These are phyloP conservation scores for Drosophila saltans DNA, from an alignment of 1,140 invertebrate genomes.

Conservation along the genomic window DNA sequence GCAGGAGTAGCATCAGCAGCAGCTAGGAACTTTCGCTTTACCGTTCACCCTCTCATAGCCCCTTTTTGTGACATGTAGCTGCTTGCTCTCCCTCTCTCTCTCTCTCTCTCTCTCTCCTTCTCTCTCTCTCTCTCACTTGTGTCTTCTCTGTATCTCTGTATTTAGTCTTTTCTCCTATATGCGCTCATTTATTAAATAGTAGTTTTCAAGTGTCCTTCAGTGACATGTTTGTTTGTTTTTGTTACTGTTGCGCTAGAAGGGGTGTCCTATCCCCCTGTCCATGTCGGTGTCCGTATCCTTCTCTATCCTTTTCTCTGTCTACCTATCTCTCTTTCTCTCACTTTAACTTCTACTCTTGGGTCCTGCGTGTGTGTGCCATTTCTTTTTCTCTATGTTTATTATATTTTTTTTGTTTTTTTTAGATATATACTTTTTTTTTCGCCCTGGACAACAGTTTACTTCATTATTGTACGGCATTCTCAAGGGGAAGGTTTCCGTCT, in stretches of 20 bases:
- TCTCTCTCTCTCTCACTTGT: slow-evolving; percentile 14
- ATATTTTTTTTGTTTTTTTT: no score
- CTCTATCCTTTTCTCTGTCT: not conserved
- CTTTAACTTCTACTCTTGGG: slow-evolving; percentile 33
- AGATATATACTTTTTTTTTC: slow-evolving; percentile 17
- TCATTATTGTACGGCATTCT: slow-evolving; percentile 64
- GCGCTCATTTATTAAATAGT: slow-evolving; percentile 82
- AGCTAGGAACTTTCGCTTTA: not conserved
- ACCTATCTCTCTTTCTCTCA: not conserved
- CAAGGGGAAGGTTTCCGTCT: slow-evolving; percentile 35
- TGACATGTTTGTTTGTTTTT: slow-evolving; percentile 76
- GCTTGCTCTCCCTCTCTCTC: not conserved
- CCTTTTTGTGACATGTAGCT: slow-evolving; percentile 9
- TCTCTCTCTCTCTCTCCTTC: not conserved
- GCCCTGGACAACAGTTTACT: slow-evolving; percentile 53
- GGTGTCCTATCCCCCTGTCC: slow-evolving; percentile 33
- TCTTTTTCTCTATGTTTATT: slow-evolving; percentile 40
- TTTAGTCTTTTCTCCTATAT: slow-evolving; percentile 52
- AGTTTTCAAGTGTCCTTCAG: slow-evolving; percentile 82
- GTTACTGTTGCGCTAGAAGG: slow-evolving; percentile 32
- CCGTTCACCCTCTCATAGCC: not conserved
- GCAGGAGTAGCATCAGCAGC: not conserved
- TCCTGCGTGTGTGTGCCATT: slow-evolving; percentile 59
- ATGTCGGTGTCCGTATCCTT: not conserved
- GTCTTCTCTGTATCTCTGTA: slow-evolving; percentile 24